phyloP scores from a whole-genome alignment of 30 jellyfish, hydroid and myxozoan species.

The Nemopilema nomurai region DNA sequence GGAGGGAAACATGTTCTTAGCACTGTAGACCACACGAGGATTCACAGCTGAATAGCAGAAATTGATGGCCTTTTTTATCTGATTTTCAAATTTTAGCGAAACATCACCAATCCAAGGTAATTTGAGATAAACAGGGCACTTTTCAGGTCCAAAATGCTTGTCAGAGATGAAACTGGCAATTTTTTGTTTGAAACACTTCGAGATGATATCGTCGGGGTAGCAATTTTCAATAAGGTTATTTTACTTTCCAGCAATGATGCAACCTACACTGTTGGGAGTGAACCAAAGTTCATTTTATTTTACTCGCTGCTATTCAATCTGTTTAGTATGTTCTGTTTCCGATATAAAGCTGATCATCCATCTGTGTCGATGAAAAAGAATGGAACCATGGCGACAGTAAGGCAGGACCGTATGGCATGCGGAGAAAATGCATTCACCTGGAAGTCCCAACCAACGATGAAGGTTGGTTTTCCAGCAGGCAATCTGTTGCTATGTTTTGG shows the following conservation, averaged over 20 bases:
- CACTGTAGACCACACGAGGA: no score
- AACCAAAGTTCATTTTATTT: slow-evolving; percentile 40
- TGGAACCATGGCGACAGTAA: slow-evolving; percentile 31
- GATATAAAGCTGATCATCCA: slow-evolving; percentile 19
- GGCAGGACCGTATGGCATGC: slow-evolving; percentile 8
- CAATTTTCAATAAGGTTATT: no score
- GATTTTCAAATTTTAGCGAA: no score
- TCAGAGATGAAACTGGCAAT: no score
- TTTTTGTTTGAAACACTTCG: no score
- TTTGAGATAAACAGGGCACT: no score
- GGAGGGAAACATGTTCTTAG: no score
- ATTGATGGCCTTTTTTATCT: no score
- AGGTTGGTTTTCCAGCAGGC: slow-evolving; percentile 26
- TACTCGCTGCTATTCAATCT: slow-evolving; percentile 35
- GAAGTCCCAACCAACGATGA: slow-evolving; percentile 19
- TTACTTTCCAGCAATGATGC: neutral
- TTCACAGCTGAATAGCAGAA: no score
- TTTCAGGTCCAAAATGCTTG: no score
- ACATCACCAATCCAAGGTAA: no score
- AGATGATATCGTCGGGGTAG: no score
- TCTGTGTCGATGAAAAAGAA: slow-evolving; percentile 3
- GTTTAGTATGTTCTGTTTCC: slow-evolving; percentile 41
- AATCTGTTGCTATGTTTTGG: slow-evolving; percentile 7
- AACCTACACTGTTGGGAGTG: neutral
- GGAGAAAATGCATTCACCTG: slow-evolving; percentile 7